Percentiles rank a stretch among this genome's conserved stretches.
Evolutionary conservation across 2,113 vertebrate species (phyloP).

Genomic region (Candoia aspera): DNA sequence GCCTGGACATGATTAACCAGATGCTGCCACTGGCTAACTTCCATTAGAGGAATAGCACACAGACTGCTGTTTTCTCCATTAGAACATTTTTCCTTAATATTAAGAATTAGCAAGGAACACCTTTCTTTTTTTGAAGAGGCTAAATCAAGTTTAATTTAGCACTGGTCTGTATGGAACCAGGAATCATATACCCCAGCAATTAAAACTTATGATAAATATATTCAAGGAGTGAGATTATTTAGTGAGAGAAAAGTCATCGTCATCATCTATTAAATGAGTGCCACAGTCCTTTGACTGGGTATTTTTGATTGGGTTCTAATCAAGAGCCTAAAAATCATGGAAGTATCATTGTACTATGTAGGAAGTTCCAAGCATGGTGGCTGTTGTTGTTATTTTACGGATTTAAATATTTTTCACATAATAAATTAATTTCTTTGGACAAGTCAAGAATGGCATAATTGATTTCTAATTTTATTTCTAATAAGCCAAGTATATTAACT

Average conservation of each 20-base stretch:
- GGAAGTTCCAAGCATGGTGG: neutral
- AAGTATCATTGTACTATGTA: neutral
- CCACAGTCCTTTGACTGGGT: neutral
- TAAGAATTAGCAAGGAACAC: neutral
- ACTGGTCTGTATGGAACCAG: neutral
- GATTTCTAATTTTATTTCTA: neutral
- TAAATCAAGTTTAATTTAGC: neutral
- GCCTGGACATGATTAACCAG: neutral
- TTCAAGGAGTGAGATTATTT: neutral
- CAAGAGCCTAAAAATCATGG: neutral
- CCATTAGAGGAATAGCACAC: neutral
- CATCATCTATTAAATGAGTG: neutral
- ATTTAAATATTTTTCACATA: neutral
- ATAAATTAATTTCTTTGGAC: neutral
- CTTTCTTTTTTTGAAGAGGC: neutral
- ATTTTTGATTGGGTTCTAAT: neutral
- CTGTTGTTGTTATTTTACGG: neutral
- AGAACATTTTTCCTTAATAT: neutral
- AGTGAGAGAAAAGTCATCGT: neutral
- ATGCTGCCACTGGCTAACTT: neutral
- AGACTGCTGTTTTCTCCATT: neutral
- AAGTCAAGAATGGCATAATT: constrained; percentile 1
- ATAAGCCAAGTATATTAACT: constrained; percentile 57
- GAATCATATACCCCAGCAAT: neutral
- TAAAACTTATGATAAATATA: neutral